Evolutionary conservation across 2,888 invertebrate species (phyloP).

Genomic region (Drosophila imparisetae): DNA sequence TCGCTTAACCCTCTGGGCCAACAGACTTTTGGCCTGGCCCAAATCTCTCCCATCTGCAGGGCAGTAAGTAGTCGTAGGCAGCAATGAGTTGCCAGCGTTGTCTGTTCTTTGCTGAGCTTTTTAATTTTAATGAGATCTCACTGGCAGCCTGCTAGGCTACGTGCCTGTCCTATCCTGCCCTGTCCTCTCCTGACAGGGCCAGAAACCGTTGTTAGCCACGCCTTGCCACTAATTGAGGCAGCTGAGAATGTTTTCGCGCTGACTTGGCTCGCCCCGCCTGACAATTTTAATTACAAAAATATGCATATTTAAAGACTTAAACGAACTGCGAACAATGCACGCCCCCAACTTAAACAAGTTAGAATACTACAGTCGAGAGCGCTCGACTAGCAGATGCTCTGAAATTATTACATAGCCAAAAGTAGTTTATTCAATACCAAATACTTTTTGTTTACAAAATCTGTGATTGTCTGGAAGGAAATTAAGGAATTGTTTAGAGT

Average conservation of each 20-base stretch:
- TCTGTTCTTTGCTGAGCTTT: constrained; percentile 61
- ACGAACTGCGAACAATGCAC: constrained; percentile 51
- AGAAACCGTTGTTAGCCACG: constrained; percentile 58
- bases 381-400: not conserved
- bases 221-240: constrained; percentile 74
- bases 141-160: constrained; percentile 61
- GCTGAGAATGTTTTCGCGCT: constrained; percentile 71
- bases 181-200: constrained; percentile 18
- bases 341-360: constrained; percentile 25
- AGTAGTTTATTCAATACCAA: not conserved
- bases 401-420: not conserved
- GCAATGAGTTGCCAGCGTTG: constrained; percentile 17
- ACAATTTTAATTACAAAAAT: constrained; percentile 75
- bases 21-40: constrained; percentile 41
- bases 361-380: not conserved
- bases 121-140: constrained; percentile 79
- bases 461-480: too few species aligned
- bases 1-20: constrained; percentile 19
- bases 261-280: constrained; percentile 50
- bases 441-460: not conserved
- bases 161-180: constrained; percentile 38
- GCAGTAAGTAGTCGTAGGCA: constrained; percentile 4
- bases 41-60: constrained; percentile 20
- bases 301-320: constrained; percentile 73
- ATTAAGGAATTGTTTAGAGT: not conserved